These are phyloP conservation scores for Exaiptasia diaphana DNA, from an alignment of 64 coral and sea anemone genomes.

Conservation along the genomic window DNA sequence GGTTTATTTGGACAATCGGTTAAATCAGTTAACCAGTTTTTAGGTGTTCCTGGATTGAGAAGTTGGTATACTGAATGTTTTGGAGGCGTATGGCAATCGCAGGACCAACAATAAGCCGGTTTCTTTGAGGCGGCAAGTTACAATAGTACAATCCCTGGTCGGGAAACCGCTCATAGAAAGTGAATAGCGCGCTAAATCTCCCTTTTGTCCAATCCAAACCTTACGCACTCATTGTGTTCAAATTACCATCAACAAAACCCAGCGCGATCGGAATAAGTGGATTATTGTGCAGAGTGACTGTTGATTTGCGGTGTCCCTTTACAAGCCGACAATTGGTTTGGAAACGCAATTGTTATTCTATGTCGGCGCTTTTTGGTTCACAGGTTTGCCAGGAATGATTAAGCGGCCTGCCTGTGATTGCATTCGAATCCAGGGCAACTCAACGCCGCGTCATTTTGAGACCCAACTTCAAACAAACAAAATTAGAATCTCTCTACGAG, in stretches of 20 bases:
- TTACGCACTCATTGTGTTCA: slow-evolving; percentile 75
- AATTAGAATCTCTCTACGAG: slow-evolving; percentile 50
- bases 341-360: slow-evolving; percentile 30
- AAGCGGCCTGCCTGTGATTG: background rate
- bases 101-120: background rate
- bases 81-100: background rate
- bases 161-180: background rate
- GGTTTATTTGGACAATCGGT: slow-evolving; percentile 2
- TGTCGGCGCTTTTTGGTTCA: slow-evolving; percentile 91
- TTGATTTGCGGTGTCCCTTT: slow-evolving; percentile 61
- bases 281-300: slow-evolving; percentile 64
- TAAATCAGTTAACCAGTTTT: background rate
- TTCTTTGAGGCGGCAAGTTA: slow-evolving; percentile 3
- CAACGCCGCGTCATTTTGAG: background rate
- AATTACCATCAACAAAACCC: slow-evolving; percentile 97
- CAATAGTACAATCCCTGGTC: slow-evolving; percentile 1
- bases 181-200: slow-evolving; percentile 66
- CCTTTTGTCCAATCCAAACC: slow-evolving; percentile 51
- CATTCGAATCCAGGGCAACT: background rate
- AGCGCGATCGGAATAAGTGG: slow-evolving; percentile 75
- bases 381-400: slow-evolving; percentile 52
- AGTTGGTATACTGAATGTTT: background rate
- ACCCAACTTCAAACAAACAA: slow-evolving; percentile 58
- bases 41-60: background rate
- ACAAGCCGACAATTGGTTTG: slow-evolving; percentile 68